Evolutionary conservation across 2,797 vertebrate species (phyloP).

Genomic region (Erethizon dorsatum): DNA sequence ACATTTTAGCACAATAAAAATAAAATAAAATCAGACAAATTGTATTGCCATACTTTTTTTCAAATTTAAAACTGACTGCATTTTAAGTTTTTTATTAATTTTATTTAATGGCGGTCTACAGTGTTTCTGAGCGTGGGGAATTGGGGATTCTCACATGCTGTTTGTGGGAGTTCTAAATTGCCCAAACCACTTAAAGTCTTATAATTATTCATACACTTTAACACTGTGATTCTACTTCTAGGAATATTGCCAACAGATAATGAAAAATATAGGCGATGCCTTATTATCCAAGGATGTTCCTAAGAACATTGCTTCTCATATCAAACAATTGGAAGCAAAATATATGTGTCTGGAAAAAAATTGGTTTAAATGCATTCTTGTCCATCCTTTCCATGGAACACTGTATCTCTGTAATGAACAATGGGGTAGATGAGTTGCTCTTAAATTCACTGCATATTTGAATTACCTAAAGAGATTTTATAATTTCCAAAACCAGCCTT

Average conservation of each 20-base stretch:
- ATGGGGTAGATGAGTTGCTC: conserved; percentile 7
- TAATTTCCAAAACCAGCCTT: not conserved
- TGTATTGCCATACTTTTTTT: not conserved
- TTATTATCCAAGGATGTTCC: conserved; percentile 55
- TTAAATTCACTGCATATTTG: conserved; percentile 41
- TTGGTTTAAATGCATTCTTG: not conserved
- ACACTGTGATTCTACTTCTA: conserved; percentile 46
- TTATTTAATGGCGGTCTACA: conserved; percentile 22
- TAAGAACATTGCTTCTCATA: conserved; percentile 52
- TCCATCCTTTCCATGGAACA: not conserved
- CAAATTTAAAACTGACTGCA: conserved; percentile 16
- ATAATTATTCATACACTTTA: conserved; percentile 66
- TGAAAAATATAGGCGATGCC: conserved; percentile 37
- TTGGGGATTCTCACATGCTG: not conserved
- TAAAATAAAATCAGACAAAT: conserved; percentile 5
- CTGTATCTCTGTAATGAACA: not conserved
- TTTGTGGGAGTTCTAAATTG: not conserved
- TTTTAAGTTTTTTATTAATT: not conserved
- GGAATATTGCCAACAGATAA: conserved; percentile 60
- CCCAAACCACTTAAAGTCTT: not conserved
- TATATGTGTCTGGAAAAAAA: not conserved
- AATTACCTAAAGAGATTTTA: conserved; percentile 47
- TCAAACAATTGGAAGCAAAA: conserved; percentile 7
- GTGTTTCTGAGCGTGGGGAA: conserved; percentile 35
- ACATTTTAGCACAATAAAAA: conserved; percentile 24